These are phyloP conservation scores for Scarus forsteni DNA, from an alignment of 2,797 vertebrate species.

Conservation along the genomic window DNA sequence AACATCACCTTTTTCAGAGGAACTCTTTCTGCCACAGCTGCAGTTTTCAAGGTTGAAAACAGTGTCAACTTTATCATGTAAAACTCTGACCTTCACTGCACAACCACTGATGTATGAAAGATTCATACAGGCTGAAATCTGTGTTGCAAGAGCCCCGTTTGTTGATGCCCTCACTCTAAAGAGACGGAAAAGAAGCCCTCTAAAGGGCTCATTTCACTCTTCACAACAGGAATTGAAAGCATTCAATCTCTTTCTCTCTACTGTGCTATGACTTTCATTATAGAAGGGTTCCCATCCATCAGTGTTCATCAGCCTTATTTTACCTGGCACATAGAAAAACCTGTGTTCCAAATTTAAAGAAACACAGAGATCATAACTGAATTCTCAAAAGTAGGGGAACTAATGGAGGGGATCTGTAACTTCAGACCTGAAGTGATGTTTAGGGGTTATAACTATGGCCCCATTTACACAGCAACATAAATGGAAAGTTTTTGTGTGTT, in stretches of 20 bases:
- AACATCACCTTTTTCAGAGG: not conserved
- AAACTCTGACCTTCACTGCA: conserved; percentile 5
- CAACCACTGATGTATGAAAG: not conserved
- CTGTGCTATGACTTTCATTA: not conserved
- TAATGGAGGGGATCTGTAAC: too few species aligned
- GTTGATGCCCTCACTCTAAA: not conserved
- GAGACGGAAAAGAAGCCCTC: not conserved
- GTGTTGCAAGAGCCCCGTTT: not conserved
- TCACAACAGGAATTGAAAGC: conserved; percentile 32
- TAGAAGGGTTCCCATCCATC: too few species aligned
- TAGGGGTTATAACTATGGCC: too few species aligned
- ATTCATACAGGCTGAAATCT: not conserved
- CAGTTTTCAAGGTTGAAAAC: conserved; percentile 4
- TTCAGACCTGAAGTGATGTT: too few species aligned
- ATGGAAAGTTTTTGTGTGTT: too few species aligned
- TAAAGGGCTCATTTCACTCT: not conserved
- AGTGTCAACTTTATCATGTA: not conserved
- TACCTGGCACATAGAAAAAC: too few species aligned
- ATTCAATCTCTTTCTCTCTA: conserved; percentile 16
- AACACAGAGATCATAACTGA: too few species aligned
- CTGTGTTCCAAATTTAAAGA: too few species aligned
- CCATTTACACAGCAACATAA: too few species aligned
- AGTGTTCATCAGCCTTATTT: too few species aligned
- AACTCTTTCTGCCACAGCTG: not conserved
- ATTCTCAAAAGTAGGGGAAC: too few species aligned